Conservation (phyloP, 2,888 invertebrate genomes). For the Erebia palarica region DNA sequence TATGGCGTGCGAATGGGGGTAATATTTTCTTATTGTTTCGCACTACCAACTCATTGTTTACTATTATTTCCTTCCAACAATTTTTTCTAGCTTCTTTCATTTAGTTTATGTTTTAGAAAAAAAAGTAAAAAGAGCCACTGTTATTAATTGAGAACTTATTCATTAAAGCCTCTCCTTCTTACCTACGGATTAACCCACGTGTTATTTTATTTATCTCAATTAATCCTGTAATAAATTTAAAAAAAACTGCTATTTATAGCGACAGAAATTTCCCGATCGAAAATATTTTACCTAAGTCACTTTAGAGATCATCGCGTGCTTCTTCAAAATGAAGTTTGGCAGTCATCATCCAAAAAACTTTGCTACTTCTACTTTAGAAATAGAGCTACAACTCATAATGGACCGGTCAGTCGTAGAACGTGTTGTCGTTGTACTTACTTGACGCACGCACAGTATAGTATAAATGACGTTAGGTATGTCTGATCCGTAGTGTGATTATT, state of each 20-base stretch:
- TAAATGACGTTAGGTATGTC: too few relatives aligned
- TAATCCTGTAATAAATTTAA: not conserved
- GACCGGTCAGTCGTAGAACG: too few relatives aligned
- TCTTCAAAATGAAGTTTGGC: too few relatives aligned
- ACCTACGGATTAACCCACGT: not conserved
- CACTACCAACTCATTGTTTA: slow-evolving; percentile 25
- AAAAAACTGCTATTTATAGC: not conserved
- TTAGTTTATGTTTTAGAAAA: slow-evolving; percentile 17
- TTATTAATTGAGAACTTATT: not conserved
- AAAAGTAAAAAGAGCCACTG: not conserved
- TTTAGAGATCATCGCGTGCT: too few relatives aligned
- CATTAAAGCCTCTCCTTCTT: not conserved
- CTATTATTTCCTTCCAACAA: slow-evolving; percentile 17
- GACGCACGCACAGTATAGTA: too few relatives aligned
- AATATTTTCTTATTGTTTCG: slow-evolving; percentile 29
- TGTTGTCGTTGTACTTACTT: too few relatives aligned
- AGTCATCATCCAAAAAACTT: too few relatives aligned
- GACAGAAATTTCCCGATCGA: not conserved
- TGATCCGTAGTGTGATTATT: too few relatives aligned
- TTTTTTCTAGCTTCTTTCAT: not conserved
- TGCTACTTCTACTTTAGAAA: too few relatives aligned
- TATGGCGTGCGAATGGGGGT: slow-evolving; percentile 19
- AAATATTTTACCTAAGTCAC: too few relatives aligned
- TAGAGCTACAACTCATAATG: too few relatives aligned
- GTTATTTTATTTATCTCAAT: not conserved